phyloP scores from a whole-genome alignment of 2,888 invertebrate genomes.

The Scotopteryx bipunctaria region DNA sequence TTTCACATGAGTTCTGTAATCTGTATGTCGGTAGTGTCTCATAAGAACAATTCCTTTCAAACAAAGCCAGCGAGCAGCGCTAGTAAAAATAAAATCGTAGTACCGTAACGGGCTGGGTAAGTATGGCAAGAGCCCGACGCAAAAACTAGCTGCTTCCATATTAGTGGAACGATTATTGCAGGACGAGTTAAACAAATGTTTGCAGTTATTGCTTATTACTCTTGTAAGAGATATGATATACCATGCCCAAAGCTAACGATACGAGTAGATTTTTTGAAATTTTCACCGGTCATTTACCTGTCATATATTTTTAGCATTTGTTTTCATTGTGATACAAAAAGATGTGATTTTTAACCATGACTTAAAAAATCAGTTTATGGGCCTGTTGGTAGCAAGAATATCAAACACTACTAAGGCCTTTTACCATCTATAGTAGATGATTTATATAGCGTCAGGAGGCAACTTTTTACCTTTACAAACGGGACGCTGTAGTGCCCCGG shows the following conservation, averaged over 20 bases:
- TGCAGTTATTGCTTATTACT: conserved; percentile 19
- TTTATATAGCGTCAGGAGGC: no score
- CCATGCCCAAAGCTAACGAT: neutral
- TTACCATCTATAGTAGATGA: no score
- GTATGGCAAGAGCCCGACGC: conserved; percentile 36
- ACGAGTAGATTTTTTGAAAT: neutral
- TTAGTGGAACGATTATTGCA: conserved; percentile 33
- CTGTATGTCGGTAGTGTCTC: neutral
- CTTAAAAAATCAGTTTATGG: no score
- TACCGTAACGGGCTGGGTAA: conserved; percentile 31
- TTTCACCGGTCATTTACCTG: no score
- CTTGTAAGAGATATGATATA: conserved; percentile 13
- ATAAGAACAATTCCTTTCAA: conserved; percentile 6
- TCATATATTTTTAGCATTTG: no score
- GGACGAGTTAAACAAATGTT: conserved; percentile 26
- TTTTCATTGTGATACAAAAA: no score
- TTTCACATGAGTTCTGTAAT: neutral
- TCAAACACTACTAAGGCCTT: no score
- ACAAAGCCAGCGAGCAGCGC: conserved; percentile 12
- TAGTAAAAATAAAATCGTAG: conserved; percentile 33
- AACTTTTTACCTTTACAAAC: no score
- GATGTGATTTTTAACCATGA: no score
- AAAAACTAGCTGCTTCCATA: conserved; percentile 38
- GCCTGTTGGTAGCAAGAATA: no score
- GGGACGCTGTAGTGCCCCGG: no score